phyloP scores from a whole-genome alignment of 2,888 invertebrate genomes.

The Hanleya hanleyi region DNA sequence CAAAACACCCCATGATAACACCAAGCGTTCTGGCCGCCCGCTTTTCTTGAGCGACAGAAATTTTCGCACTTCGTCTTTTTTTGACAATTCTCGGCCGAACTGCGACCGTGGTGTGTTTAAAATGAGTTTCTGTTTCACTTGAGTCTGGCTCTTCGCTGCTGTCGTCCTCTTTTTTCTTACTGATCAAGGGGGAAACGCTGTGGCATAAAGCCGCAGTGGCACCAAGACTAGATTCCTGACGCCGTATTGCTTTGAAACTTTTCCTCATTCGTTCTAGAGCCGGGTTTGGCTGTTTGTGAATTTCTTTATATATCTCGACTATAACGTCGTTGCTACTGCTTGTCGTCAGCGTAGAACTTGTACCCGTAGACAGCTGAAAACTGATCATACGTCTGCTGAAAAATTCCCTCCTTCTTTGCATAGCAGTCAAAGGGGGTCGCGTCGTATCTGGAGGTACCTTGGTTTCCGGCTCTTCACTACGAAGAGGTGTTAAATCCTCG shows the following conservation, averaged over 20 bases:
- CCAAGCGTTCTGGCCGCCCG: slow-evolving; percentile 91
- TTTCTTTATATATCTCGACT: slow-evolving; percentile 4
- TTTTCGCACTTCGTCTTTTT: slow-evolving; percentile 31
- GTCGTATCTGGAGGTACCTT: background rate
- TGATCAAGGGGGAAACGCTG: background rate
- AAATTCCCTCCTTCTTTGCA: background rate
- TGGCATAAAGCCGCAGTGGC: slow-evolving; percentile 4
- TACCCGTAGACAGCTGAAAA: background rate
- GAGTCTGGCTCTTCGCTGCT: slow-evolving; percentile 10
- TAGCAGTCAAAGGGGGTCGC: background rate
- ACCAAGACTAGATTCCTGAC: background rate
- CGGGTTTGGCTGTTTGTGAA: background rate
- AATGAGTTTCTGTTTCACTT: background rate
- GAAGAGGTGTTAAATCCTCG: background rate
- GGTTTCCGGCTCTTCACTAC: background rate
- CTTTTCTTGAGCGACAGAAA: slow-evolving; percentile 62
- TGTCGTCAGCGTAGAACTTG: background rate
- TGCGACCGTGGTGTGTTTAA: background rate
- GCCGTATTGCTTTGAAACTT: background rate
- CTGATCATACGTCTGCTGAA: slow-evolving; percentile 8
- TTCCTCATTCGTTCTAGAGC: background rate
- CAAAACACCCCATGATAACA: slow-evolving; percentile 97
- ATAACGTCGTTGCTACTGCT: slow-evolving; percentile 4
- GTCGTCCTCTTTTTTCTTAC: background rate
- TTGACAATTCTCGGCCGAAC: background rate